phyloP scores from a whole-genome alignment of 2,888 invertebrate species.

The Macrophya annulata region DNA sequence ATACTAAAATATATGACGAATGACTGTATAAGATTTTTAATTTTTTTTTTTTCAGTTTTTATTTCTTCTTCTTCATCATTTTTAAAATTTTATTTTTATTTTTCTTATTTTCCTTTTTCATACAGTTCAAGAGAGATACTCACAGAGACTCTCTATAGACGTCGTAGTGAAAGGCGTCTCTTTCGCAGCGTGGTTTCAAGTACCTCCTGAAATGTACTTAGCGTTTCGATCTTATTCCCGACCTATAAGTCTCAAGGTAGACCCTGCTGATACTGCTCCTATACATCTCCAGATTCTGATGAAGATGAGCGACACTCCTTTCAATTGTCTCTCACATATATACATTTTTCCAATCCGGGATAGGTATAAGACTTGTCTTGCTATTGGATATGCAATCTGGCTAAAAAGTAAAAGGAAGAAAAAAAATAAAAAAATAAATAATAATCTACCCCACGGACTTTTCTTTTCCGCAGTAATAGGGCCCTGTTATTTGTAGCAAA shows the following conservation, averaged over 20 bases:
- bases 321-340: no score
- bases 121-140: not conserved
- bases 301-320: no score
- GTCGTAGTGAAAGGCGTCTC: not conserved
- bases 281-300: no score
- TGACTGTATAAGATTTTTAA: no score
- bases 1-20: no score
- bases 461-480: not conserved
- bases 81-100: not conserved
- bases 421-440: no score
- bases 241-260: not conserved
- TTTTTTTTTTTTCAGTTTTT: not conserved
- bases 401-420: no score
- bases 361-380: no score
- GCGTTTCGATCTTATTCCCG: not conserved
- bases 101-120: not conserved
- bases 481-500: not conserved
- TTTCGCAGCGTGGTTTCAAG: conserved; percentile 31
- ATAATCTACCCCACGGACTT: not conserved
- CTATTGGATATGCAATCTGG: no score
- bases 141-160: not conserved
- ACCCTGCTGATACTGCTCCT: no score
- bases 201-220: not conserved
- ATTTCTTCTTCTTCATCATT: not conserved
- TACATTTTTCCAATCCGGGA: no score